Base-by-base conservation (phyloP, 2,797 vertebrate genomes). In the Geotrypetes seraphini region DNA sequence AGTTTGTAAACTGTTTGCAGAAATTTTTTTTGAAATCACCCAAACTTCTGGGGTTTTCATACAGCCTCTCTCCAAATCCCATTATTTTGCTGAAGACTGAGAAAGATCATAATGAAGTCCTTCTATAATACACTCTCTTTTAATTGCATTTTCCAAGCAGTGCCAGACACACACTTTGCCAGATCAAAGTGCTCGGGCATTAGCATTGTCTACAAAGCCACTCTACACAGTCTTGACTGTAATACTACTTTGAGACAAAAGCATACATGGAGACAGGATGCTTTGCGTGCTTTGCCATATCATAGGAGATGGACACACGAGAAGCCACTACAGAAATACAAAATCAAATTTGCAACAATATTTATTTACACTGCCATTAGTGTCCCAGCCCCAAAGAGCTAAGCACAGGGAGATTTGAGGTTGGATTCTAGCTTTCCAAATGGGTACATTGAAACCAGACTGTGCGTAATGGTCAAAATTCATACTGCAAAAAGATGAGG, bases 41-140 rank as follows among this genome's bases (percentile, higher is more conserved):
- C 36, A 36, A 28, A 43, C 19, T 27, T 36, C n/a, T 26, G 33
- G 9, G 43, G 33, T 43, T 43, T 43, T 36, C 33, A 31, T 31
- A 43, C 41, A 43, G 41, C n/a, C 8, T 42, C 35, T 47, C 53
- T 34, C 33, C 36, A 40, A 34, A 42, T 28, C 16, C 19, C 43
- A 39, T 43, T 59, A 39, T 57, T 65, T n/a, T 65, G 63, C 48
- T 65, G 45, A 63, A 65, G 23, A 45, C n/a, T 52, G 33, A 28
- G 38, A 33, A 44, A 50, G 53, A 52, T 40, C 36, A 25, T 25
- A 8, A 9, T 35, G 20, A 33, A 48, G 14, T 47, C 37, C 35
- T 40, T 50, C 33, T 16, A 30, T 36, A 36, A 31, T 22, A 37
- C 31, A 14, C 20, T 43, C 14, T 43, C 39, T 50, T 40, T 37